Percentiles rank a stretch among this genome's conserved stretches.
phyloP scores from a whole-genome alignment of 2,888 invertebrate species.

The Cataglyphis cursor region DNA sequence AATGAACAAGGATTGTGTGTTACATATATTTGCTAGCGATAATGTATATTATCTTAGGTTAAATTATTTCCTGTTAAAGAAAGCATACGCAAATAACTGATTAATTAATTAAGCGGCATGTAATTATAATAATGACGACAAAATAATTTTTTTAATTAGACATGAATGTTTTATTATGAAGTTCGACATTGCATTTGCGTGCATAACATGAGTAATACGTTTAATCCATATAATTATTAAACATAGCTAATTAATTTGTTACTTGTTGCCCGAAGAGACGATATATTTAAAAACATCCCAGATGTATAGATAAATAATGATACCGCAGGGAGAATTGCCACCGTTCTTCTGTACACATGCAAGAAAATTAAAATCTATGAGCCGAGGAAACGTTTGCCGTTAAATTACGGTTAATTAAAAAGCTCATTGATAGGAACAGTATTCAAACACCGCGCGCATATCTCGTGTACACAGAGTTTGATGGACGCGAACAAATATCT shows the following conservation, averaged over 20 bases:
- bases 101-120: conserved; percentile 20
- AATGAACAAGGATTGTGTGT: neutral
- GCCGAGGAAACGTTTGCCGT: conserved; percentile 30
- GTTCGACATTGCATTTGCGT: conserved; percentile 25
- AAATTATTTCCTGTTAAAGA: neutral
- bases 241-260: conserved; percentile 40
- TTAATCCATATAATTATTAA: conserved; percentile 45
- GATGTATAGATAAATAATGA: conserved; percentile 37
- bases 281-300: conserved; percentile 23
- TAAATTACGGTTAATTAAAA: conserved; percentile 42
- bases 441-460: neutral
- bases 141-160: conserved; percentile 37
- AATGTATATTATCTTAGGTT: neutral
- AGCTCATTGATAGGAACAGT: neutral
- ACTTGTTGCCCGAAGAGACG: neutral
- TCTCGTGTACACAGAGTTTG: neutral
- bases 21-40: neutral
- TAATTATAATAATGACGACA: conserved; percentile 46
- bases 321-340: neutral
- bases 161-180: conserved; percentile 14
- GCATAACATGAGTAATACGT: conserved; percentile 24
- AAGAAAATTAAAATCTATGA: conserved; percentile 41
- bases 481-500: conserved; percentile 24
- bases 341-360: conserved; percentile 14
- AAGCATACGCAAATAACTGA: conserved; percentile 1